phyloP scores from a whole-genome alignment of 2,797 vertebrate species.

The Molossus alvarezi region DNA sequence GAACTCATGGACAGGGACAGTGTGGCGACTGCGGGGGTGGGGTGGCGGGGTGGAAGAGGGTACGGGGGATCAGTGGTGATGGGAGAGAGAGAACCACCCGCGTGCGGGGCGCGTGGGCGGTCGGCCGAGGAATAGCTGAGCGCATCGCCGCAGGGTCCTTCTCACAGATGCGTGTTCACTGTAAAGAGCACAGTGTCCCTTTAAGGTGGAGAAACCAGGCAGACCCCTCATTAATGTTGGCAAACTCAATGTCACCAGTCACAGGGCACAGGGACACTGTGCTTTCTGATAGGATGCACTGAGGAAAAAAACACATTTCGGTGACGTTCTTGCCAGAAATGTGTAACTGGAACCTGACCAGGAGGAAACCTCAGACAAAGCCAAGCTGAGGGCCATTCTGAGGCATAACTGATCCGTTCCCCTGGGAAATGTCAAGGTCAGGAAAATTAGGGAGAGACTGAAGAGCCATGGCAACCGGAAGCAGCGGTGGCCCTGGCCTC shows the following conservation, averaged over 20 bases:
- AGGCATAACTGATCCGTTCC: neutral
- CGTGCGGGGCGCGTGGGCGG: too few species aligned
- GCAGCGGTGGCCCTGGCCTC: neutral
- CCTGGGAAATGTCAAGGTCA: neutral
- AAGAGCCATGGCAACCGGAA: neutral
- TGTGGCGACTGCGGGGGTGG: too few species aligned
- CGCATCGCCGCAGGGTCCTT: neutral
- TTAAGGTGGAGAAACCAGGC: neutral
- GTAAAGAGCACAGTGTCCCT: neutral
- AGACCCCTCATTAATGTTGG: neutral
- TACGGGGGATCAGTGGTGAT: too few species aligned
- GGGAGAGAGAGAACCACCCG: neutral
- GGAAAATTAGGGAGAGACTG: neutral
- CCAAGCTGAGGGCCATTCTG: neutral
- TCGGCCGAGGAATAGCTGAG: neutral
- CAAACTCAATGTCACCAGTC: neutral
- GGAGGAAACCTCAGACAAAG: neutral
- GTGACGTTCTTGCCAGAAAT: neutral
- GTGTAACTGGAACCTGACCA: neutral
- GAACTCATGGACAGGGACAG: too few species aligned
- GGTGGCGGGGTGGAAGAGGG: too few species aligned
- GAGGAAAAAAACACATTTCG: conserved; percentile 1
- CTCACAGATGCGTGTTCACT: too few species aligned
- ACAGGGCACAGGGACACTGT: neutral
- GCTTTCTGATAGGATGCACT: neutral